These are phyloP conservation scores for Limonius californicus DNA, from an alignment of 1,140 invertebrate species.

Conservation along the genomic window DNA sequence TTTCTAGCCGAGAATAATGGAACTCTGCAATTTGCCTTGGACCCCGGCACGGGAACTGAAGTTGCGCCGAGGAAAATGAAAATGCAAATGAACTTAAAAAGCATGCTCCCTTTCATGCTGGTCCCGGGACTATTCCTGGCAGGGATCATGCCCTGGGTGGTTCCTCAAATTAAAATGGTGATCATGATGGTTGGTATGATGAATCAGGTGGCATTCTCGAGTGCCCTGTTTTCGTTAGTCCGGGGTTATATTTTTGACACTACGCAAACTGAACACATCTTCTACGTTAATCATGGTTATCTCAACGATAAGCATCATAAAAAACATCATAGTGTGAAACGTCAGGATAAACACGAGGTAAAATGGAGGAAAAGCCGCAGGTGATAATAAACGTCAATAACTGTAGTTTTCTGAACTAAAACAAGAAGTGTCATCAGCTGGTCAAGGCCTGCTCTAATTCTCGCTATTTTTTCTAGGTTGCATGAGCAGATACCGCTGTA, in stretches of 20 bases:
- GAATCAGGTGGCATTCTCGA: slow-evolving; percentile 43
- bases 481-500: too few relatives aligned
- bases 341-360: too few relatives aligned
- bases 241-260: slow-evolving; percentile 43
- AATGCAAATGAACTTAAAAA: background rate
- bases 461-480: too few relatives aligned
- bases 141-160: slow-evolving; percentile 43
- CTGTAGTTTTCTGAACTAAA: too few relatives aligned
- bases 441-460: too few relatives aligned
- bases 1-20: too few relatives aligned
- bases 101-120: slow-evolving; percentile 28
- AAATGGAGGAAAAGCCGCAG: too few relatives aligned
- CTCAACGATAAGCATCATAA: background rate
- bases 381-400: too few relatives aligned
- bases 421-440: too few relatives aligned
- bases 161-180: slow-evolving; percentile 41
- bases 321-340: too few relatives aligned
- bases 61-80: slow-evolving; percentile 31
- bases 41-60: too few relatives aligned
- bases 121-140: slow-evolving; percentile 40
- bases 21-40: too few relatives aligned
- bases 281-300: slow-evolving; percentile 46
- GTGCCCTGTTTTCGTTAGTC: slow-evolving; percentile 36
- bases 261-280: slow-evolving; percentile 37
- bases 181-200: slow-evolving; percentile 40